phyloP scores from a whole-genome alignment of 1,140 invertebrate genomes.

The Megalopta genalis region DNA sequence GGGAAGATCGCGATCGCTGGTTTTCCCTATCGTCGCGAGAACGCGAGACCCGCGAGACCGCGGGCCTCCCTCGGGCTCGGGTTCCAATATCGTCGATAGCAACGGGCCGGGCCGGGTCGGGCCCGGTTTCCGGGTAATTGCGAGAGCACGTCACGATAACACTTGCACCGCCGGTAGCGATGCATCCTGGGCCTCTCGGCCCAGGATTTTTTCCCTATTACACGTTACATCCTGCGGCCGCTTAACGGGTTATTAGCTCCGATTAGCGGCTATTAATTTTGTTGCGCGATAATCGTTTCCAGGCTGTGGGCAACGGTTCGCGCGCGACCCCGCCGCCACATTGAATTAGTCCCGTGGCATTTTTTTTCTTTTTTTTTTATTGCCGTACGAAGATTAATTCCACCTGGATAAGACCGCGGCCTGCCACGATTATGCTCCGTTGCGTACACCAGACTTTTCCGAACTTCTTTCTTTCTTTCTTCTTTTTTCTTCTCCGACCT shows the following conservation, averaged over 20 bases:
- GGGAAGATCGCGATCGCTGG: too few relatives aligned
- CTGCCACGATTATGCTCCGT: too few relatives aligned
- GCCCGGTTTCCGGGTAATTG: conserved; percentile 15
- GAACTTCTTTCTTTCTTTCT: too few relatives aligned
- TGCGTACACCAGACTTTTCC: too few relatives aligned
- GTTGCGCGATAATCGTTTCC: conserved; percentile 46
- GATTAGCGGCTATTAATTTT: conserved; percentile 60
- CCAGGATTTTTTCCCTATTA: conserved; percentile 45
- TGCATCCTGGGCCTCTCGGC: neutral
- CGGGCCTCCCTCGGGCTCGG: too few relatives aligned
- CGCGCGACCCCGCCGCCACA: conserved; percentile 13
- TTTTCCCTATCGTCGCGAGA: too few relatives aligned
- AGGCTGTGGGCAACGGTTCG: conserved; percentile 11
- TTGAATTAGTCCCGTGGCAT: too few relatives aligned
- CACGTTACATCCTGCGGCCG: conserved; percentile 10
- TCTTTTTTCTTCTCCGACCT: too few relatives aligned
- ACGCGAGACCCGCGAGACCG: too few relatives aligned
- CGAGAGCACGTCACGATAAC: neutral
- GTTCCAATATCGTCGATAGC: neutral
- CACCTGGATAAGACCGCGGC: too few relatives aligned
- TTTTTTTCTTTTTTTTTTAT: too few relatives aligned
- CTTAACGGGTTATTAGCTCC: conserved; percentile 52
- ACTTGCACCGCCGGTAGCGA: conserved; percentile 23
- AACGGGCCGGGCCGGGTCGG: neutral
- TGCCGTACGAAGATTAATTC: too few relatives aligned